A percentile compares a stretch with the other conserved stretches of the same genome.
Conservation (phyloP, 1,140 invertebrate genomes). For the Tetragonula clypearis region DNA sequence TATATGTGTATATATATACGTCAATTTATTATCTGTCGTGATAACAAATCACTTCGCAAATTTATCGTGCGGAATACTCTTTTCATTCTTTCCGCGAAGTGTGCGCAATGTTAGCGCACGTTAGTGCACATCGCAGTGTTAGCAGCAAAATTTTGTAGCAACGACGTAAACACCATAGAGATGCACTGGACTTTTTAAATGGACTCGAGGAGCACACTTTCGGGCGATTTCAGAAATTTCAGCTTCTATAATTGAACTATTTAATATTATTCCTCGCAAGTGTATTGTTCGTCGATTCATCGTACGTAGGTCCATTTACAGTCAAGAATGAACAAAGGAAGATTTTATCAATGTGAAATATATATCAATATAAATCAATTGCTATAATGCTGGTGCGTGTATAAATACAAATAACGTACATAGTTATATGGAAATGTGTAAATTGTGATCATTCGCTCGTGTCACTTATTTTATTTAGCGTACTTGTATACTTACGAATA, state of each 20-base stretch:
- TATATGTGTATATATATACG: too few species aligned
- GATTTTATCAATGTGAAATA: conserved; percentile 54
- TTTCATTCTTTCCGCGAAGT: not conserved
- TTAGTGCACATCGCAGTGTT: not conserved
- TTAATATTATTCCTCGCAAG: conserved; percentile 53
- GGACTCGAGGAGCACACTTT: conserved; percentile 63
- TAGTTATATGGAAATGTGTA: conserved; percentile 54
- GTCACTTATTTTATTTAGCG: conserved; percentile 31
- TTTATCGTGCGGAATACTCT: not conserved
- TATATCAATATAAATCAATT: conserved; percentile 45
- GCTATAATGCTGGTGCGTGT: conserved; percentile 49
- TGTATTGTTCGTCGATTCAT: conserved; percentile 44
- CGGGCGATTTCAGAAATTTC: conserved; percentile 58
- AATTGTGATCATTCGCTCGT: conserved; percentile 48
- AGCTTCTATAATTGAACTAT: conserved; percentile 50
- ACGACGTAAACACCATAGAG: conserved; percentile 55
- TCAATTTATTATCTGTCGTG: not conserved
- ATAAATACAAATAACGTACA: conserved; percentile 35
- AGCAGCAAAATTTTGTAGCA: conserved; percentile 62
- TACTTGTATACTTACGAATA: conserved; percentile 30
- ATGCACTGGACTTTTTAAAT: conserved; percentile 64
- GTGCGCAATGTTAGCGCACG: not conserved
- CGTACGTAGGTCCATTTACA: conserved; percentile 41
- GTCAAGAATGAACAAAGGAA: conserved; percentile 49
- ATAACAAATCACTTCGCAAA: not conserved